Evolutionary conservation across 64 coral and sea anemone species (phyloP).

Genomic region (Stichodactyla mertensii): DNA sequence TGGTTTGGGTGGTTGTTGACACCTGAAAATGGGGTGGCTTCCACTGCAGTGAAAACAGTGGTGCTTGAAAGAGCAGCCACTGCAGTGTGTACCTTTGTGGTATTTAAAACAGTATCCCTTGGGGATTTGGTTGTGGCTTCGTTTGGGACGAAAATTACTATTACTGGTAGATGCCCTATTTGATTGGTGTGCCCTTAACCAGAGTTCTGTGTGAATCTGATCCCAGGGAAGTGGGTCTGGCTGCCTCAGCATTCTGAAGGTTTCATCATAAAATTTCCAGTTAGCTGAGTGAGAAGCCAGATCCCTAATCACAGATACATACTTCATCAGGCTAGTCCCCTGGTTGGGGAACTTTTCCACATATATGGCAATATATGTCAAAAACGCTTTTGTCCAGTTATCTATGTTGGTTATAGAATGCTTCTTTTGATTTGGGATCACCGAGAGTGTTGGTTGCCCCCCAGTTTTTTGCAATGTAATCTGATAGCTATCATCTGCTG

Average conservation of each 20-base stretch:
- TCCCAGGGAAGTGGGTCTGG: conserved; percentile 18
- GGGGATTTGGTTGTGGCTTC: neutral
- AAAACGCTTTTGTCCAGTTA: conserved; percentile 13
- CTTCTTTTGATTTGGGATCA: conserved; percentile 43
- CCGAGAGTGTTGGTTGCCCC: conserved; percentile 9
- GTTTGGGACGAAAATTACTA: neutral
- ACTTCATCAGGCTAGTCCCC: conserved; percentile 22
- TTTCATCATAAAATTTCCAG: conserved; percentile 32
- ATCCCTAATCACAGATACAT: conserved; percentile 13
- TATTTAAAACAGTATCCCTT: neutral
- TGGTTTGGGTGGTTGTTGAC: no score
- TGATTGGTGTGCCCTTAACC: neutral
- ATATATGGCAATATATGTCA: conserved; percentile 20
- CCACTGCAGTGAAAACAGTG: neutral
- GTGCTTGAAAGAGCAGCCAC: neutral
- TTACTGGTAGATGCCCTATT: neutral
- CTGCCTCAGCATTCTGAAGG: conserved; percentile 10
- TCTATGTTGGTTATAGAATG: conserved; percentile 27
- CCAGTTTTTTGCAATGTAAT: conserved; percentile 26
- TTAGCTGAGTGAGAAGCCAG: conserved; percentile 10
- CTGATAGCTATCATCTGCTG: no score
- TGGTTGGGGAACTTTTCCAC: conserved; percentile 9
- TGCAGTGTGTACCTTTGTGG: neutral
- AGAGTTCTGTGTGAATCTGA: conserved; percentile 21
- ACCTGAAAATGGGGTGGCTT: neutral